These are phyloP conservation scores for Habroteleia sp. DNA, from an alignment of 2,888 invertebrate genomes.

Conservation along the genomic window DNA sequence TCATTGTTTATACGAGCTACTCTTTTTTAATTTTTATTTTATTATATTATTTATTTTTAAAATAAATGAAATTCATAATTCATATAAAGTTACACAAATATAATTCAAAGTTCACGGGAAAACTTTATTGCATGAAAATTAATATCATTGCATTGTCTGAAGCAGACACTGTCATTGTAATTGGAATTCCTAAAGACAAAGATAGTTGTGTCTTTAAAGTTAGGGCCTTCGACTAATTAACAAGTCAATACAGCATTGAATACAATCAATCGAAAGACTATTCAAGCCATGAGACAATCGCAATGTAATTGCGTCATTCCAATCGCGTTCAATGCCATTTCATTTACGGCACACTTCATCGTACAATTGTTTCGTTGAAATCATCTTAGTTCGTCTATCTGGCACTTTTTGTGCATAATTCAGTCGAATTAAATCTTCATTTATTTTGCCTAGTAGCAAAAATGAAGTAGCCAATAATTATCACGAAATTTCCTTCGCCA, in stretches of 20 bases:
- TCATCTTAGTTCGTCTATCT: slow-evolving; percentile 58
- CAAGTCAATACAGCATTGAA: slow-evolving; percentile 71
- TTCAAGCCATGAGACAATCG: slow-evolving; percentile 76
- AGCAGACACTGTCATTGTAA: slow-evolving; percentile 65
- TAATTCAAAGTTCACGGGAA: too few relatives aligned
- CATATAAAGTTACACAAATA: too few relatives aligned
- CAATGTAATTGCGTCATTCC: slow-evolving; percentile 76
- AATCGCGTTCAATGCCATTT: slow-evolving; percentile 73
- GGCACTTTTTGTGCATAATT: slow-evolving; percentile 46
- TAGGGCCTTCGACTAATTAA: slow-evolving; percentile 69
- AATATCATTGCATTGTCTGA: slow-evolving; percentile 64
- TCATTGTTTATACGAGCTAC: too few relatives aligned
- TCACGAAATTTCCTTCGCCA: neutral
- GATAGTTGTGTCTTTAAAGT: slow-evolving; percentile 66
- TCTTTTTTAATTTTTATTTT: too few relatives aligned
- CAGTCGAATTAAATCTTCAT: slow-evolving; percentile 38
- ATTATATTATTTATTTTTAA: too few relatives aligned
- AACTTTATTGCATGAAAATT: slow-evolving; percentile 10
- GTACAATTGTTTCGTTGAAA: slow-evolving; percentile 68
- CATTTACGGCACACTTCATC: slow-evolving; percentile 68
- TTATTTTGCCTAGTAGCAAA: slow-evolving; percentile 31
- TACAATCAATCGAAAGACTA: slow-evolving; percentile 70
- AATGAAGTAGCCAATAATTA: slow-evolving; percentile 18
- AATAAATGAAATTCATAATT: too few relatives aligned
- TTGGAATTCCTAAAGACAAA: slow-evolving; percentile 67